These are phyloP conservation scores for Scarus forsteni DNA, from an alignment of 2,797 vertebrate species.

Conservation along the genomic window DNA sequence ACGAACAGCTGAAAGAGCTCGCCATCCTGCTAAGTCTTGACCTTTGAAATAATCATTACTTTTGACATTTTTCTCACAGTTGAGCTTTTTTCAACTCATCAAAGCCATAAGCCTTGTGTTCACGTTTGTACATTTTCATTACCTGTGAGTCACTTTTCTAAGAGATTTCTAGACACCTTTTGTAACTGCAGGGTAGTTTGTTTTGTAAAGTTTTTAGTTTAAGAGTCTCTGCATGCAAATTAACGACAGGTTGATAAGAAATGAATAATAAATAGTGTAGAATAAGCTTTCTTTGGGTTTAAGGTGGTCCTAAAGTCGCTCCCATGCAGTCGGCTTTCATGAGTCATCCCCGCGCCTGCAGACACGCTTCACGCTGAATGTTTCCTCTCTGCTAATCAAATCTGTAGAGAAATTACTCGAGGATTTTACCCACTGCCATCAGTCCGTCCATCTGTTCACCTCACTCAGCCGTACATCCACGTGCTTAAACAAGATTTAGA, in stretches of 20 bases:
- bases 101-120: constrained; percentile 45
- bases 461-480: not conserved
- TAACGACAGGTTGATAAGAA: constrained; percentile 31
- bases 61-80: constrained; percentile 15
- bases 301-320: constrained; percentile 20
- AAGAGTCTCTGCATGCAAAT: constrained; percentile 53
- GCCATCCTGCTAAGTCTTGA: constrained; percentile 41
- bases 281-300: constrained; percentile 39
- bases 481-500: not conserved
- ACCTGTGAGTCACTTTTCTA: constrained; percentile 60
- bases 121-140: constrained; percentile 39
- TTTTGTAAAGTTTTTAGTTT: constrained; percentile 19
- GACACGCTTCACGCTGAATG: constrained; percentile 42
- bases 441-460: constrained; percentile 44
- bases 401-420: constrained; percentile 12
- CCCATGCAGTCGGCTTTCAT: constrained; percentile 35
- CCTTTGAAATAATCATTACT: constrained; percentile 6
- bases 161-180: constrained; percentile 57
- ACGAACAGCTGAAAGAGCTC: constrained; percentile 28
- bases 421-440: constrained; percentile 45
- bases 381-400: constrained; percentile 23
- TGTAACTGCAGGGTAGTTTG: constrained; percentile 16
- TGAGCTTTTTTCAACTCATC: constrained; percentile 21
- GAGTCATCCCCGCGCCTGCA: constrained; percentile 15
- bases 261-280: constrained; percentile 14